Conservation (phyloP, 30 jellyfish, hydroid and myxozoan genomes). For the Hydractinia echinata region DNA sequence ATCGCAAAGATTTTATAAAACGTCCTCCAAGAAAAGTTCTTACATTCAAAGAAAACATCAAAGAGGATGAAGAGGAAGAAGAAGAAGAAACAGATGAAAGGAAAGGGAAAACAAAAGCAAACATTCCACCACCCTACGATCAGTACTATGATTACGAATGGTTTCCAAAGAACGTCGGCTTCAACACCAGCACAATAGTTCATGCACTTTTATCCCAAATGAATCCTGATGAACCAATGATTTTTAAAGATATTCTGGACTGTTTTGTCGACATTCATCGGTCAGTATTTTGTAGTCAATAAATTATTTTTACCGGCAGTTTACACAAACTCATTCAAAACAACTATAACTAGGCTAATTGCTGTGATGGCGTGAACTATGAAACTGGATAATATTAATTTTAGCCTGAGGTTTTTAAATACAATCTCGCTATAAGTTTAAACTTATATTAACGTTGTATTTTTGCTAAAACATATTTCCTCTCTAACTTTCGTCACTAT, state of each 20-base stretch:
- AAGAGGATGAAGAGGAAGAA: background rate
- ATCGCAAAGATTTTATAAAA: background rate
- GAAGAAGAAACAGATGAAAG: background rate
- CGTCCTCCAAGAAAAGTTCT: background rate
- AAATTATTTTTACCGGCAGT: no score
- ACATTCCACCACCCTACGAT: conserved; percentile 28
- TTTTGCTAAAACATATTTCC: no score
- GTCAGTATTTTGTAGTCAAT: background rate
- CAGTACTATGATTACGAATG: conserved; percentile 19
- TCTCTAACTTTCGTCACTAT: no score
- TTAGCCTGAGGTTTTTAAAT: no score
- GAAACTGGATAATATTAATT: no score
- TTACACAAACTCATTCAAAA: no score
- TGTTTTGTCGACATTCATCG: conserved; percentile 2
- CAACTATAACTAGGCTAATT: background rate
- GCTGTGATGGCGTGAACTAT: background rate
- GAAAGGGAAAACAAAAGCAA: background rate
- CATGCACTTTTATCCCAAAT: background rate
- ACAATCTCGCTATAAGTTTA: no score
- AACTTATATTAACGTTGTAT: no score
- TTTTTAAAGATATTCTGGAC: conserved; percentile 14
- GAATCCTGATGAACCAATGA: background rate
- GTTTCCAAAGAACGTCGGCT: conserved; percentile 46
- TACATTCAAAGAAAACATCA: background rate
- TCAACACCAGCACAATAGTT: background rate